Base-by-base conservation (phyloP, 2,797 vertebrate genomes). In the Garrulus glandarius region DNA sequence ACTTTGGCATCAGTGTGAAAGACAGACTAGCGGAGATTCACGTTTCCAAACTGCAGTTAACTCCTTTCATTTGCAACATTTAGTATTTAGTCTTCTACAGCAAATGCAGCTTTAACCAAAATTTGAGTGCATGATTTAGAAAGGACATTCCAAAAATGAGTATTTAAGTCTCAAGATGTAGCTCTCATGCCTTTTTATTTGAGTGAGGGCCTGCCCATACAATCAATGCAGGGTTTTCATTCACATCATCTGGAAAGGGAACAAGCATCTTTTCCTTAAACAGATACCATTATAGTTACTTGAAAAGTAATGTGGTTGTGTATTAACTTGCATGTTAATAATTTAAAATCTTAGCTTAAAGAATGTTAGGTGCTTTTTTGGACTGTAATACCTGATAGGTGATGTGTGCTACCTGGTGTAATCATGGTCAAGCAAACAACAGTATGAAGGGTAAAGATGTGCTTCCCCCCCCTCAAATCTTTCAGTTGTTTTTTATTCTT, bases 91-190 rank as follows among this genome's bases (percentile, higher is more conserved):
- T 86, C 32, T 80, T 44, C 41, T 94, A 39, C 34, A 93, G 91
- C 60, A 96, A 83, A 96, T 84, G 86, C 81, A 94, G 79, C 89
- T 94, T 93, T 47, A 95, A 93, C 94, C 96, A 95, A 95, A 94
- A 84, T 63, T 27, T 15, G 67, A 86, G 57, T 82, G 46, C 53
- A 71, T 19, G 75, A 56, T 56, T 57, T 53, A 34, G 64, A 55
- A 94, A 82, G 26, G 30, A 76, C 47, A 20, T 70, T 71, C 24
- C 81, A 24, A 72, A 88, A 84, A 43, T 15, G 1, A 75, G 30
- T n/a, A 64, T 53, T 49, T 24, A 63, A 87, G 49, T 79, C 44
- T 61, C 15, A 8, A 93, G 53, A 55, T 52, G 53, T 63, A 83
- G 90, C 60, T 77, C 69, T 85, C 78, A 69, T 79, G 84, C 89